A percentile compares a stretch with the other conserved stretches of the same genome.
Evolutionary conservation across 2,113 vertebrate species (phyloP).

Genomic region (Periophthalmus modestus): DNA sequence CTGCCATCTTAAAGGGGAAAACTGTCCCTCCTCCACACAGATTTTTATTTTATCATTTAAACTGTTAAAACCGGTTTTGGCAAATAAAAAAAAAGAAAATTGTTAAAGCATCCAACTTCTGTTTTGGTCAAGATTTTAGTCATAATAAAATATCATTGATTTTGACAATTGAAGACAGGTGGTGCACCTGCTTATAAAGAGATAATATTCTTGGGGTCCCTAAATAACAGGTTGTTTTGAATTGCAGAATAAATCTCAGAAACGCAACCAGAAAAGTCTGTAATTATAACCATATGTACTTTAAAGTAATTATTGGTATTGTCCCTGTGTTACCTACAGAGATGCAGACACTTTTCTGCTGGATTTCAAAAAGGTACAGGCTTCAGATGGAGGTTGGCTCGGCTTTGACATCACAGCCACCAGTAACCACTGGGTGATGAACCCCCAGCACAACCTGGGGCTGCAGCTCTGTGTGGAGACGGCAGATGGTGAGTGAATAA

Average conservation of each 20-base stretch:
- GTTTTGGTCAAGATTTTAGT: no score
- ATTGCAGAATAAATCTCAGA: background rate
- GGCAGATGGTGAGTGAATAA: conserved; percentile 84
- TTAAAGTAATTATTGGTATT: background rate
- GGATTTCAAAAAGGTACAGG: conserved; percentile 87
- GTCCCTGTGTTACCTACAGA: conserved; percentile 66
- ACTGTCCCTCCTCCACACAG: conserved; percentile 53
- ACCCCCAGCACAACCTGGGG: conserved; percentile 95
- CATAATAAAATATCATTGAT: background rate
- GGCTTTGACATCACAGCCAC: conserved; percentile 97
- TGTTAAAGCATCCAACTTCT: background rate
- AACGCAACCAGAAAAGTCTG: background rate
- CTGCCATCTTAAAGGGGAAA: conserved; percentile 60
- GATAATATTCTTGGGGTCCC: no score
- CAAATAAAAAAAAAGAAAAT: no score
- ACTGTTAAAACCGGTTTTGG: conserved; percentile 26
- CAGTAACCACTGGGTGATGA: conserved; percentile 98
- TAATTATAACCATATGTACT: background rate
- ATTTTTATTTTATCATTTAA: conserved; percentile 34
- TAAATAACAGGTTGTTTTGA: no score
- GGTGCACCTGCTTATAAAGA: no score
- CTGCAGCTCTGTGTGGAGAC: conserved; percentile 94
- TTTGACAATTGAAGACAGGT: background rate
- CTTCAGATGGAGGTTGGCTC: conserved; percentile 94
- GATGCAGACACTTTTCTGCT: conserved; percentile 95